Evolutionary conservation across 2,888 invertebrate genomes (phyloP).

Genomic region (Ferrisia virgata): DNA sequence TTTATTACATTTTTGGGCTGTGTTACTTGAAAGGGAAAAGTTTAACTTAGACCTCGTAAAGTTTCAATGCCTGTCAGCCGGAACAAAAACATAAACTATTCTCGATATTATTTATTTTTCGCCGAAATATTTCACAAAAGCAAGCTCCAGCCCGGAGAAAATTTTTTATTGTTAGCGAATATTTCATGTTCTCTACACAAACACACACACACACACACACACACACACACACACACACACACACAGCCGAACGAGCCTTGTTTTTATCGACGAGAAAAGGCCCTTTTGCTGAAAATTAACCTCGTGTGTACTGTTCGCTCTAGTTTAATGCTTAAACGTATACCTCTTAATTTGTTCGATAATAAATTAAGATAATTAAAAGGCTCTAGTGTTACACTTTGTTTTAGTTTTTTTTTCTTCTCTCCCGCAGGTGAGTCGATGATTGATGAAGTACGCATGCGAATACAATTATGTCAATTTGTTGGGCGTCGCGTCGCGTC

Average conservation of each 20-base stretch:
- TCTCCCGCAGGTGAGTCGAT: not conserved
- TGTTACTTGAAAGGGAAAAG: slow-evolving; percentile 22
- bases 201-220: too few relatives aligned
- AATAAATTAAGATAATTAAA: slow-evolving; percentile 17
- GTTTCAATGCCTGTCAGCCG: slow-evolving; percentile 19
- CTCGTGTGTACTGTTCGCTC: not conserved
- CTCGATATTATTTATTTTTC: slow-evolving; percentile 22
- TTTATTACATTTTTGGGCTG: slow-evolving; percentile 21
- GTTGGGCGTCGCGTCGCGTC: not conserved
- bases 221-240: too few relatives aligned
- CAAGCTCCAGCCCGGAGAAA: not conserved
- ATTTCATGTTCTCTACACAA: slow-evolving; percentile 15
- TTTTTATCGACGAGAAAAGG: not conserved
- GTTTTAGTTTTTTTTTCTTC: not conserved
- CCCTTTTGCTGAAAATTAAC: not conserved
- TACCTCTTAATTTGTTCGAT: slow-evolving; percentile 8
- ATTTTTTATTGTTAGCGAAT: not conserved
- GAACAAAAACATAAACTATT: slow-evolving; percentile 29
- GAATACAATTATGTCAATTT: not conserved
- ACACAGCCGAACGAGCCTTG: not conserved
- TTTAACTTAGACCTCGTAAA: slow-evolving; percentile 17
- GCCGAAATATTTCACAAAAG: not conserved
- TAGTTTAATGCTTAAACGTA: not conserved
- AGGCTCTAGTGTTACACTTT: not conserved
- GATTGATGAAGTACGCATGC: not conserved